phyloP scores from a whole-genome alignment of 2,888 invertebrate species.

The Dilophus febrilis region DNA sequence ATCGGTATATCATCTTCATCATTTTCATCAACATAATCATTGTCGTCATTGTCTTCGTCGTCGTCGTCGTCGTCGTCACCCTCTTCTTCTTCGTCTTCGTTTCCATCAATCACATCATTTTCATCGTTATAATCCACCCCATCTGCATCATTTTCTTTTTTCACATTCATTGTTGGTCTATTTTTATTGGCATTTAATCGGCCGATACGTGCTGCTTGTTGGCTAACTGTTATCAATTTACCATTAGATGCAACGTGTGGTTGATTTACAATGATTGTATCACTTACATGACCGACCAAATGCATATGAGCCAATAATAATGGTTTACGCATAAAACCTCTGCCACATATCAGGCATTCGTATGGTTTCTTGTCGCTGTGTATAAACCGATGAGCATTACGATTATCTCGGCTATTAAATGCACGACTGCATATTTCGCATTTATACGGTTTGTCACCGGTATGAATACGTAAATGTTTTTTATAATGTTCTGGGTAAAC shows the following conservation, averaged over 20 bases:
- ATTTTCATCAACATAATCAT: not conserved
- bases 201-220: no score
- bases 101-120: no score
- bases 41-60: no score
- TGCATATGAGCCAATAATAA: slow-evolving; percentile 57
- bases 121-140: not conserved
- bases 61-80: not conserved
- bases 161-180: not conserved
- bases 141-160: not conserved
- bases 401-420: slow-evolving; percentile 68
- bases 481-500: slow-evolving; percentile 71
- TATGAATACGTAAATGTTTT: slow-evolving; percentile 62
- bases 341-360: slow-evolving; percentile 63
- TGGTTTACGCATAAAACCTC: slow-evolving; percentile 71
- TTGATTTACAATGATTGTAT: slow-evolving; percentile 68
- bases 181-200: no score
- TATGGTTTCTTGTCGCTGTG: slow-evolving; percentile 78
- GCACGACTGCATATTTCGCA: slow-evolving; percentile 60
- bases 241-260: slow-evolving; percentile 48
- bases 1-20: no score
- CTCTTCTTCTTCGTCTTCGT: not conserved
- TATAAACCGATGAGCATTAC: slow-evolving; percentile 69
- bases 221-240: no score
- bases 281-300: slow-evolving; percentile 42
- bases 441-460: slow-evolving; percentile 52